Evolutionary conservation across 2,113 vertebrate genomes (phyloP), one percentile per base, ranked within the genome.

Genomic region (zebrafish (Danio rerio)): DNA sequence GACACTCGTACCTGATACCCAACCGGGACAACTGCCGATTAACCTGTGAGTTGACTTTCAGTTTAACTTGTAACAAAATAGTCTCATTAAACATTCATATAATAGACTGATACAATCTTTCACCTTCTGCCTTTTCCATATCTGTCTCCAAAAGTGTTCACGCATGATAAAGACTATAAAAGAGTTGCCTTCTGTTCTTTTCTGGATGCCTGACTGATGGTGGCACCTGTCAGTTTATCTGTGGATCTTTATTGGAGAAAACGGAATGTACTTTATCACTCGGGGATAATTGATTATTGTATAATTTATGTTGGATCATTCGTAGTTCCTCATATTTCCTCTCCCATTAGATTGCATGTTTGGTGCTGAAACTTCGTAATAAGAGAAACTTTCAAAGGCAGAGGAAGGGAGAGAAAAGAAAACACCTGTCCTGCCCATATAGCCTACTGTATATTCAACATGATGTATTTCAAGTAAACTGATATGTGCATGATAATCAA

Each of bases 1-100:
- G 47, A 21, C 15, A 65, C 58, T 65, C 8, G 31, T 10, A 71
- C 5, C 49, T 52, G 20, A 71, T 13, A 52, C 47, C 43, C 18
- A 49, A 10, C n/a, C 20, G 69, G 20, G 69, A 52, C 49, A 71
- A 52, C 18, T 9, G 69, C 7, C 47, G 49, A 71, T 71, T 71
- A 31, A 71, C 69, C 69, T 15, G 16, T 7, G 12, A 45, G 53
- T 45, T 43, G 43, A 69, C 42, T 6, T 55, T 74, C 52, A 43
- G 31, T 75, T 74, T 75, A 75, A 58, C 53, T 75, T 7, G 53
- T 45, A 59, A 75, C 72, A 75, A 18, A 75, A 43, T 12, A 74
- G 49, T 58, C 40, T 15, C 9, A 75, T 75, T 56, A 75, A 58
- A 45, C 18, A 59, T 56, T 58, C 16, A 58, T 75, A 45, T 13